Conservation (phyloP, 2,888 invertebrate genomes). For the Harpalus rufipes region DNA sequence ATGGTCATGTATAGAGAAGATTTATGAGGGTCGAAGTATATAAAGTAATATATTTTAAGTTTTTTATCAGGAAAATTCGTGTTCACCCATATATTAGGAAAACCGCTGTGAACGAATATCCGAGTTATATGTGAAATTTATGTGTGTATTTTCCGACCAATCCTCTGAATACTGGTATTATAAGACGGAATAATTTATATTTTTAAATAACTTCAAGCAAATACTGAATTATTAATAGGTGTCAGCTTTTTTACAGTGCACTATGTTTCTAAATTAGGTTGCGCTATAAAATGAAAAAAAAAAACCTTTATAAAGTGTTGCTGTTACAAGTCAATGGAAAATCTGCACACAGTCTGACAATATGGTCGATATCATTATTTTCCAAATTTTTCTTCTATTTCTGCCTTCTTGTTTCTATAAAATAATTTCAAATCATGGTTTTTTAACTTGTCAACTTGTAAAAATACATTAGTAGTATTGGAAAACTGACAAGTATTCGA, state of each 20-base stretch:
- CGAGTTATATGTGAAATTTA: slow-evolving; percentile 51
- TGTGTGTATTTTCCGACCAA: slow-evolving; percentile 46
- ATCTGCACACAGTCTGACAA: too few relatives aligned
- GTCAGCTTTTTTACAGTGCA: slow-evolving; percentile 19
- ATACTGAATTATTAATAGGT: slow-evolving; percentile 42
- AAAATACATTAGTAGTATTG: too few relatives aligned
- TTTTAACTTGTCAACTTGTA: too few relatives aligned
- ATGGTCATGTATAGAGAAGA: slow-evolving; percentile 37
- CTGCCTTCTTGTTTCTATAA: too few relatives aligned
- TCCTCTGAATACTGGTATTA: slow-evolving; percentile 43
- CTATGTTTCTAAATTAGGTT: background rate
- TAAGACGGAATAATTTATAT: slow-evolving; percentile 56
- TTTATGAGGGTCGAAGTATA: slow-evolving; percentile 56
- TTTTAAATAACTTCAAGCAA: slow-evolving; percentile 37
- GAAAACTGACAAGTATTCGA: too few relatives aligned
- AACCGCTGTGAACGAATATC: slow-evolving; percentile 60
- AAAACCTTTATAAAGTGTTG: too few relatives aligned
- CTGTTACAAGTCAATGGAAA: too few relatives aligned
- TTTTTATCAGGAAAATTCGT: slow-evolving; percentile 62
- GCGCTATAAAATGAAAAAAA: too few relatives aligned
- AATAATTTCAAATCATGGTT: too few relatives aligned
- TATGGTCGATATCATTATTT: too few relatives aligned
- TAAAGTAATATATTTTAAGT: slow-evolving; percentile 63
- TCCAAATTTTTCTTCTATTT: too few relatives aligned
- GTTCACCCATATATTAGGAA: slow-evolving; percentile 58